Evolutionary conservation across 2,797 vertebrate species (phyloP), one percentile per base, ranked within the genome.

Genomic region (Strix occidentalis): DNA sequence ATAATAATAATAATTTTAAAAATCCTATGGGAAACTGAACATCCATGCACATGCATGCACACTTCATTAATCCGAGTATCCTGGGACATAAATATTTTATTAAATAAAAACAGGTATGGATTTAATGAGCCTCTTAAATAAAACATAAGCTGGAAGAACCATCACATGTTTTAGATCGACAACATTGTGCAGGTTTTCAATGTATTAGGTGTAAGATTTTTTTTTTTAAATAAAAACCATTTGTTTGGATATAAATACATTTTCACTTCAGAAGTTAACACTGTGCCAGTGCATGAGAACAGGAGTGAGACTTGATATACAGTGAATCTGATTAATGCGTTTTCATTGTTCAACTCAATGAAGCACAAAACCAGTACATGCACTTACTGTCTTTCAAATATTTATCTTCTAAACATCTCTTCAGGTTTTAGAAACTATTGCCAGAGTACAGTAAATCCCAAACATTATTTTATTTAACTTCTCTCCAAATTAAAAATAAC

Each of bases 81-180:
- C 68, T 75, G 48, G 70, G 41, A 90, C 70, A 89, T 28, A 86
- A 89, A 90, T 29, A 69, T 51, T 87, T 87, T 56, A 92, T 90
- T 93, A 92, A 95, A 96, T 89, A 93, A 90, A 90, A 96, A 60
- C 92, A 96, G 88, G 75, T 87, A 95, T 75, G 70, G 92, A 87
- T 68, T 87, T 95, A 92, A 94, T 65, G 50, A 92, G 26, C 45
- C 33, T 87, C 74, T 90, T 93, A 93, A 95, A 95, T 45, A 93
- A 80, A 96, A 89, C 35, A 70, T 39, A 91, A 93, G 50, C 48
- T 89, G 81, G 87, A 81, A 79, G 50, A 87, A 96, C 74, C 76
- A 85, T 95, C 95, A 96, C 93, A 91, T 97, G 90, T 16, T 95
- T 95, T 90, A 97, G 86, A 92, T 92, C 0, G 53, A 81, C 87